phyloP scores from a whole-genome alignment of 2,888 invertebrate genomes.

The Malthinus seriepunctatus region DNA sequence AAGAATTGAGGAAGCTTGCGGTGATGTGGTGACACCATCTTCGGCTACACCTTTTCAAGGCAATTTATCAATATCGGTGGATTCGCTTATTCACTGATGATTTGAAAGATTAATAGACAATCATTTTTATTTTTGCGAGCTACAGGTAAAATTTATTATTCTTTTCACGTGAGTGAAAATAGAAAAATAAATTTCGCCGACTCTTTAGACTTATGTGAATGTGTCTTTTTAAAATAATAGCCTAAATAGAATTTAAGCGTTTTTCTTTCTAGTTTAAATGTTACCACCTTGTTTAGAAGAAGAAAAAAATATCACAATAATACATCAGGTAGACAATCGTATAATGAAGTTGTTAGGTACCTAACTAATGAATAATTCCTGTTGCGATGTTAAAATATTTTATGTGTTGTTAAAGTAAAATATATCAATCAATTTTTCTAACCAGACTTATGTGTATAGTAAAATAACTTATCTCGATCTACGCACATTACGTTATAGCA shows the following conservation, averaged over 20 bases:
- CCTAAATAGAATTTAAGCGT: conserved; percentile 15
- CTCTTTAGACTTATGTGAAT: conserved; percentile 1
- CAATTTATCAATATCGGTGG: conserved; percentile 52
- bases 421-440: conserved; percentile 30
- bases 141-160: background rate
- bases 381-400: conserved; percentile 25
- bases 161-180: background rate
- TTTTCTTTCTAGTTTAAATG: conserved; percentile 37
- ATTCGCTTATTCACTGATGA: conserved; percentile 48
- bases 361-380: conserved; percentile 13
- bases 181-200: background rate
- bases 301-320: conserved; percentile 23
- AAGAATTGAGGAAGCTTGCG: conserved; percentile 69
- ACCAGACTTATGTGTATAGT: conserved; percentile 23
- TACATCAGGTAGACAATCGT: conserved; percentile 44
- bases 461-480: conserved; percentile 24
- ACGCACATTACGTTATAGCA: conserved; percentile 18
- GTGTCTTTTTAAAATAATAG: background rate
- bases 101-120: conserved; percentile 28
- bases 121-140: conserved; percentile 32
- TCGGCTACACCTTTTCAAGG: conserved; percentile 46
- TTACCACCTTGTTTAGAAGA: conserved; percentile 9
- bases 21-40: conserved; percentile 52
- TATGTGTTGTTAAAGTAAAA: conserved; percentile 26
- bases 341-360: conserved; percentile 26